These are phyloP conservation scores for Leptura quadrifasciata DNA, from an alignment of 2,888 invertebrate genomes.

Conservation along the genomic window DNA sequence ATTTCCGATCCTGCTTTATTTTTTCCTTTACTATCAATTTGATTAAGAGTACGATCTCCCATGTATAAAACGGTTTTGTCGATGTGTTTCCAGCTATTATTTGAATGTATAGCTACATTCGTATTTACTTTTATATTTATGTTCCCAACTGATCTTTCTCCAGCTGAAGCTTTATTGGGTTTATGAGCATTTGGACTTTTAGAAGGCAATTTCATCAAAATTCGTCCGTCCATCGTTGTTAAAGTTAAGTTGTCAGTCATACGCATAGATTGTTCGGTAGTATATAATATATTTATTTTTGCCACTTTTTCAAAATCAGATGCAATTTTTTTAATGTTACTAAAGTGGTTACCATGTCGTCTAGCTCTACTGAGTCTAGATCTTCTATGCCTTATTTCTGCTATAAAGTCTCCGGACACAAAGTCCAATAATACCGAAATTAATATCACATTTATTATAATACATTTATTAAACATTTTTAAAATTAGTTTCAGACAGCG, in stretches of 20 bases:
- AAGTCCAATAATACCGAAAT: constrained; percentile 55
- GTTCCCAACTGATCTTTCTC: constrained; percentile 46
- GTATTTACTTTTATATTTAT: constrained; percentile 58
- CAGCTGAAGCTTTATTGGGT: constrained; percentile 33
- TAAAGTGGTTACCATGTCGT: constrained; percentile 59
- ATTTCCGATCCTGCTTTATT: constrained; percentile 55
- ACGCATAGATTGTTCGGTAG: constrained; percentile 48
- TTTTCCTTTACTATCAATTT: constrained; percentile 59
- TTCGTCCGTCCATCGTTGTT: constrained; percentile 56
- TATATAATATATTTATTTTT: constrained; percentile 51
- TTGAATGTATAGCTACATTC: constrained; percentile 57
- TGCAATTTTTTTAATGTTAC: constrained; percentile 47
- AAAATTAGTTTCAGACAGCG: constrained; percentile 30
- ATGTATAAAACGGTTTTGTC: constrained; percentile 69
- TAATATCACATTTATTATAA: constrained; percentile 54
- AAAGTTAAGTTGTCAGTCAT: constrained; percentile 56
- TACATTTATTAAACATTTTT: constrained; percentile 46
- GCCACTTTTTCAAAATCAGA: constrained; percentile 56
- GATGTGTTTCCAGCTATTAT: constrained; percentile 68
- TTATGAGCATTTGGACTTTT: constrained; percentile 49
- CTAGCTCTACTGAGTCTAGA: constrained; percentile 70
- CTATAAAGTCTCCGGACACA: constrained; percentile 53
- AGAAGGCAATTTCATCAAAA: constrained; percentile 53
- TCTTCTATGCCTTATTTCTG: constrained; percentile 74
- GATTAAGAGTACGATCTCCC: constrained; percentile 67